Conservation (phyloP, 1,140 invertebrate species). For the Dinoponera quadriceps region DNA sequence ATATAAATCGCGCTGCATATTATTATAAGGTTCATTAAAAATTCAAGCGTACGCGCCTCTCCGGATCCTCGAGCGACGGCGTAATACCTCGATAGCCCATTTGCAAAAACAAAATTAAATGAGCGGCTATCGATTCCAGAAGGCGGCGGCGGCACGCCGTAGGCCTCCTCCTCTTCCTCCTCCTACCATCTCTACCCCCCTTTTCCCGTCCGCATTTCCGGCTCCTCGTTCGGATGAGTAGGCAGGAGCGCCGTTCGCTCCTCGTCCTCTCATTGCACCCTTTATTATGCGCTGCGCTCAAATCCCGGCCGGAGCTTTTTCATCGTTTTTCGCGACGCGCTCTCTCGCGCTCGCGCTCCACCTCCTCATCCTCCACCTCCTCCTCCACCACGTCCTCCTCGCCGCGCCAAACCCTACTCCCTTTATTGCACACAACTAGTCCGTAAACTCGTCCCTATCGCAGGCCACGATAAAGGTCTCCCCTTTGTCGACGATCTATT, state of each 20-base stretch:
- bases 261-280: conserved; percentile 55
- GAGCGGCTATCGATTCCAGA: conserved; percentile 45
- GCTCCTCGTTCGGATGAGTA: conserved; percentile 56
- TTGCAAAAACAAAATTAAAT: conserved; percentile 36
- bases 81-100: conserved; percentile 9
- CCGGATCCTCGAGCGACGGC: not conserved
- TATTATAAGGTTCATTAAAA: conserved; percentile 4
- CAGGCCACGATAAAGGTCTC: conserved; percentile 70
- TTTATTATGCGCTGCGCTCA: conserved; percentile 58
- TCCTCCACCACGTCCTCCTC: conserved; percentile 23
- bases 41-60: not conserved
- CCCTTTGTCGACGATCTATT: conserved; percentile 72
- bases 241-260: conserved; percentile 38
- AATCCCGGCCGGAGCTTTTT: conserved; percentile 54
- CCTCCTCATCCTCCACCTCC: conserved; percentile 15
- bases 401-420: conserved; percentile 61
- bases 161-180: conserved; percentile 10
- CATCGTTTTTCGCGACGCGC: conserved; percentile 58
- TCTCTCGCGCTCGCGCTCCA: conserved; percentile 24
- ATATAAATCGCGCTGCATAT: too few relatives aligned
- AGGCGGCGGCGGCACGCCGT: conserved; percentile 1
- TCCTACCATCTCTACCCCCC: not conserved
- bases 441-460: conserved; percentile 71
- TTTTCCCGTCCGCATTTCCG: conserved; percentile 53
- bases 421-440: conserved; percentile 73